Evolutionary conservation across 2,113 vertebrate species (phyloP), one percentile per base, ranked within the genome.

Genomic region (Rhagologus leucostigma): DNA sequence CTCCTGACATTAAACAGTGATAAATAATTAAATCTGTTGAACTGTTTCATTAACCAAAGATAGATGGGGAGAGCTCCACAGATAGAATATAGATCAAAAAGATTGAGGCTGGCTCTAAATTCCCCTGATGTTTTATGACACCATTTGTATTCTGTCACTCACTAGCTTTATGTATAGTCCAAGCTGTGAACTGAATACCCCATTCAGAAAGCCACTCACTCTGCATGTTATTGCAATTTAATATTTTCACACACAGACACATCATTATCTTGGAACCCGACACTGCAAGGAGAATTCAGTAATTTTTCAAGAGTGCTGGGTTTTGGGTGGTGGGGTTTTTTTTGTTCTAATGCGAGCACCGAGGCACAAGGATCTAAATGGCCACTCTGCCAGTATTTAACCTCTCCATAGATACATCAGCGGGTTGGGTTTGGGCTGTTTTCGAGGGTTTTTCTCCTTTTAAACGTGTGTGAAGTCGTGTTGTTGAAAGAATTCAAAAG

Each of bases 211-310:
- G 98, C 97, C 96, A 97, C 98, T 98, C 98, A 95, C 98, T 96
- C 97, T 97, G 98, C 98, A 98, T 99, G 99, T 99, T 99, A 99
- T 98, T 99, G 99, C 99, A 99, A 99, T 99, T 99, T 98, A 99
- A 99, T 99, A 99, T 99, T 99, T 99, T 99, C 99, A 98, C 99
- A 98, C 99, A 98, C 98, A 98, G 98, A 98, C 98, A 98, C 99
- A 97, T 99, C 99, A 98, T 99, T 99, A 99, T 98, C 98, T 98
- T 97, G 99, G 98, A 99, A 99, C 98, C 98, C 65, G 98, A 99
- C 98, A 98, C 99, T 98, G 97, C 97, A 97, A 97, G 98, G 98
- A 98, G 97, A 98, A 98, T 98, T 98, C 98, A 92, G 92, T 97
- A 94, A 98, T 98, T 98, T 98, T 98, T 98, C 96, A 95, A 95